phyloP scores from a whole-genome alignment of 2,797 vertebrate species.

The Saxicola maurus region DNA sequence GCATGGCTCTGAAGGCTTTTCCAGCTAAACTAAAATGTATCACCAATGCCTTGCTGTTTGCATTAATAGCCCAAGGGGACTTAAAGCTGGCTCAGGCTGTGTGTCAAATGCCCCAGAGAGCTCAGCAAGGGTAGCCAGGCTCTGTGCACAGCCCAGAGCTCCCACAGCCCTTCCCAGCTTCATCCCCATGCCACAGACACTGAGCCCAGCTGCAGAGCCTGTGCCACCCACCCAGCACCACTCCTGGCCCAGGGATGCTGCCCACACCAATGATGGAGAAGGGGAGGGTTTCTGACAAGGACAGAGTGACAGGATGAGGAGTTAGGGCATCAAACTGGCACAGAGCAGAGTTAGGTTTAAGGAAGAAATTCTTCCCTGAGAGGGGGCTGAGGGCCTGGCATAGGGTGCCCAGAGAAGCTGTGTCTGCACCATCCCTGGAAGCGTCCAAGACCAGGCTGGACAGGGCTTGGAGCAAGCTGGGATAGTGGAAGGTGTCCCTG shows the following conservation, averaged over 20 bases:
- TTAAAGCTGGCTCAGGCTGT: not conserved
- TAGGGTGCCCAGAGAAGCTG: not conserved
- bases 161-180: not conserved
- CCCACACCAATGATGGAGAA: not conserved
- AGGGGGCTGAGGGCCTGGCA: not conserved
- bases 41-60: not conserved
- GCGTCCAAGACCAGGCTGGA: not conserved
- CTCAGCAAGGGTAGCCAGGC: not conserved
- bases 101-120: not conserved
- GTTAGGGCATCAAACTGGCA: not conserved
- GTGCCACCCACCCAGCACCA: fast-evolving
- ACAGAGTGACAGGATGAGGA: not conserved
- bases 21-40: not conserved
- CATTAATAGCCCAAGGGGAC: not conserved
- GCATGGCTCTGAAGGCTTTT: not conserved
- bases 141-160: not conserved
- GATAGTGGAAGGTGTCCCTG: not conserved
- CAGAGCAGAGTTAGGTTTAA: not conserved
- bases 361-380: not conserved
- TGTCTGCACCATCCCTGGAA: not conserved
- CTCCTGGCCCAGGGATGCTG: not conserved
- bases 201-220: not conserved
- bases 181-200: not conserved
- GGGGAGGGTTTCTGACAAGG: not conserved
- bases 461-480: fast-evolving